Evolutionary conservation across 2,113 vertebrate species (phyloP), one percentile per base, ranked within the genome.

Genomic region (Sturnus vulgaris): DNA sequence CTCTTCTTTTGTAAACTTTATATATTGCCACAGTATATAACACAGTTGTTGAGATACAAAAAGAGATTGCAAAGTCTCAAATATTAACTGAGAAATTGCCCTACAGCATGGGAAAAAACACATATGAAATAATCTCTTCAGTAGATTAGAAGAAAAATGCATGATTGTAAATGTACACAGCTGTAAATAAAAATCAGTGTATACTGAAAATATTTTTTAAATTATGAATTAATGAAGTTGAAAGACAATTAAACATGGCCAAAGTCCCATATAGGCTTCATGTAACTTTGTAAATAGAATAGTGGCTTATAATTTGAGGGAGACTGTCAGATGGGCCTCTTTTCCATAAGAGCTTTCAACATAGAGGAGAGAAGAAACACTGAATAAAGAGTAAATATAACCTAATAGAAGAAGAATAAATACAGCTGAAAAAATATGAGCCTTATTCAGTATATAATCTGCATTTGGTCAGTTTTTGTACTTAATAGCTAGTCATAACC

Each of bases 261-360:
- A 86, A 88, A 4, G 5, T 11, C 8, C 16, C 2, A 0, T 40
- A 56, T 0, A 53, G 33, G 3, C 31, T 72, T 76, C 35, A 39
- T 4, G 12, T 24, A 76, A 59, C 22, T 60, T 72, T 27, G 15
- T 20, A 78, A 49, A 61, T 3, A 56, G 12, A 78, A 65, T 10
- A 49, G 37, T 18, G n/a, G 9, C 24, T 76, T 69, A 70, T 28
- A 75, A 68, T 44, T 95, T 85, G 30, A 92, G 31, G 39, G 17
- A 22, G 25, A 35, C 37, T 53, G 37, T 56, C 23, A 52, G 33
- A 60, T 12, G 11, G 11, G 12, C 25, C 11, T 55, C 42, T 75
- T 73, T 61, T 63, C 70, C 6, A 2, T 33, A 42, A 13, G 23
- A 73, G 28, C 31, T 75, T 71, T 42, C 71, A 66, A 15, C 14